phyloP scores from a whole-genome alignment of 2,113 vertebrate genomes.

The Callorhinus ursinus region DNA sequence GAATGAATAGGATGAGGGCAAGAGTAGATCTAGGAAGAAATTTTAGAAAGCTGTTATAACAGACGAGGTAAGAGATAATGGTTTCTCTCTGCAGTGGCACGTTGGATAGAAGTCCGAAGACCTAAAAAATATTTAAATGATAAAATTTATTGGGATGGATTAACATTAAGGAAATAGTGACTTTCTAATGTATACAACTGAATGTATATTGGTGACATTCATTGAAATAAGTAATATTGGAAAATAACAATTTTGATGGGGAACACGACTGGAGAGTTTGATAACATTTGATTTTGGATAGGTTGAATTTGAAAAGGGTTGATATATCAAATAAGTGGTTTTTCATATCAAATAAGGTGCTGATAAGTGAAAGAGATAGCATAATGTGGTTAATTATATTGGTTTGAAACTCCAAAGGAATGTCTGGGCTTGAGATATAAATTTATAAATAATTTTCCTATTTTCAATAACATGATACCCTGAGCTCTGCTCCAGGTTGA shows the following conservation, averaged over 20 bases:
- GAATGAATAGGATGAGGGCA: background rate
- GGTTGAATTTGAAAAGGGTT: background rate
- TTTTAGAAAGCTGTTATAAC: background rate
- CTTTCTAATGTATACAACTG: background rate
- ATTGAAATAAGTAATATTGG: background rate
- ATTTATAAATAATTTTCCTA: background rate
- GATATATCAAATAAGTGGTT: background rate
- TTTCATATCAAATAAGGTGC: background rate
- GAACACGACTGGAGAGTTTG: background rate
- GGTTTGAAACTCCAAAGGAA: background rate
- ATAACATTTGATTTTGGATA: background rate
- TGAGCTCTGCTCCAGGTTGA: background rate
- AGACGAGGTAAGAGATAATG: background rate
- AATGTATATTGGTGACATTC: background rate
- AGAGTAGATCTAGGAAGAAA: background rate
- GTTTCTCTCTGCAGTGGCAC: background rate
- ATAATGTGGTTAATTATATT: background rate
- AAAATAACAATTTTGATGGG: background rate
- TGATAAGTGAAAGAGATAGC: background rate
- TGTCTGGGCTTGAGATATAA: background rate
- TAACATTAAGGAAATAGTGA: background rate
- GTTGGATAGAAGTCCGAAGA: background rate
- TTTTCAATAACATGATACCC: background rate
- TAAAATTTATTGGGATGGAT: background rate
- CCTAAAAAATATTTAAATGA: background rate